A percentile compares a stretch with the other conserved stretches of the same genome.
phyloP scores from a whole-genome alignment of 1,140 invertebrate species.

The Drosophila jambulina region DNA sequence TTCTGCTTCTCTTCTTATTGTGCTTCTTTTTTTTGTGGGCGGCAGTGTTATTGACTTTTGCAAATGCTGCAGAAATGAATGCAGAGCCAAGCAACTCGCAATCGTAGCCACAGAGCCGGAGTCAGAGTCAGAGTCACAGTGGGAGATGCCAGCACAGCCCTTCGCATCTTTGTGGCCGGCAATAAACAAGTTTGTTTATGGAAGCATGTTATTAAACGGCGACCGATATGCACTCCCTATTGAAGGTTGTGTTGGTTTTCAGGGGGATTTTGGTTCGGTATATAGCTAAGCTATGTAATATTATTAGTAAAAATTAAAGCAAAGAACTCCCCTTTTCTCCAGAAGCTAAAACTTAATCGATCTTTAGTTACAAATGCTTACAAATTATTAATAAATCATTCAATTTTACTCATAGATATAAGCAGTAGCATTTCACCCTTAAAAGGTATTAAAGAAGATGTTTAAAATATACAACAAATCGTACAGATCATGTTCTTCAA shows the following conservation, averaged over 20 bases:
- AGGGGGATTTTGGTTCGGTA: not conserved
- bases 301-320: not conserved
- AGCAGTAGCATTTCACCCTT: too few species aligned
- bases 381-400: too few species aligned
- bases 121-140: constrained; percentile 44
- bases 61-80: constrained; percentile 74
- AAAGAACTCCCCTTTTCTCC: not conserved
- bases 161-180: constrained; percentile 45
- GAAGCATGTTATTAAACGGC: constrained; percentile 55
- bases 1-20: constrained; percentile 6
- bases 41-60: constrained; percentile 78
- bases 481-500: too few species aligned
- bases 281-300: not conserved
- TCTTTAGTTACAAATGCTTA: too few species aligned
- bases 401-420: too few species aligned
- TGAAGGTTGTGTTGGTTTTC: not conserved
- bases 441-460: too few species aligned
- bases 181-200: constrained; percentile 67
- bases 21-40: constrained; percentile 56
- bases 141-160: constrained; percentile 58
- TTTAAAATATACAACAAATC: too few species aligned
- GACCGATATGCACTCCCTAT: constrained; percentile 4
- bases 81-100: constrained; percentile 60
- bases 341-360: not conserved
- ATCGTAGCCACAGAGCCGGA: constrained; percentile 5